phyloP scores from a whole-genome alignment of 2,888 invertebrate genomes.

The Drosophila buzzatii region DNA sequence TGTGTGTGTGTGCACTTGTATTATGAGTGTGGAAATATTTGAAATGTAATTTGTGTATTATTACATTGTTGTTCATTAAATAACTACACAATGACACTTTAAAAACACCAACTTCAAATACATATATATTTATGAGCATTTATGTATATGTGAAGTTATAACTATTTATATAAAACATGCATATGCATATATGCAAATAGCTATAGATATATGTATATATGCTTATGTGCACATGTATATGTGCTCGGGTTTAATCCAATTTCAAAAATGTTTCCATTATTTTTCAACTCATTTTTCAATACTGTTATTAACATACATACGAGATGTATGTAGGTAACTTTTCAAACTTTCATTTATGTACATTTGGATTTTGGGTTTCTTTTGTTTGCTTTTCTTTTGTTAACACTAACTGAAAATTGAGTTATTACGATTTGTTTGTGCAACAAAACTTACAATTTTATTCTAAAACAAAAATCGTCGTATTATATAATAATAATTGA shows the following conservation, averaged over 20 bases:
- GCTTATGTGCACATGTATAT: slow-evolving; percentile 18
- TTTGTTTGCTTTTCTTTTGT: neutral
- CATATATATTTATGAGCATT: neutral
- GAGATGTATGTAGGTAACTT: slow-evolving; percentile 14
- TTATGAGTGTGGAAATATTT: slow-evolving; percentile 2
- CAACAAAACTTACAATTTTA: slow-evolving; percentile 77
- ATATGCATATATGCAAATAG: slow-evolving; percentile 3
- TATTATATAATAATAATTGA: slow-evolving; percentile 71
- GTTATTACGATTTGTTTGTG: slow-evolving; percentile 63
- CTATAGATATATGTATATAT: slow-evolving; percentile 11
- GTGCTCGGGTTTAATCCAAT: slow-evolving; percentile 24
- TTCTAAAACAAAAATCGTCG: slow-evolving; percentile 71
- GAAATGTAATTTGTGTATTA: slow-evolving; percentile 10
- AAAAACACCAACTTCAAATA: slow-evolving; percentile 10
- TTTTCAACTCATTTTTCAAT: neutral
- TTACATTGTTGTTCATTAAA: slow-evolving; percentile 2
- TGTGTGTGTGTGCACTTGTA: slow-evolving; percentile 7
- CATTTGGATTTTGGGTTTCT: slow-evolving; percentile 1
- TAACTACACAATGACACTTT: slow-evolving; percentile 16
- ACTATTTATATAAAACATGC: neutral
- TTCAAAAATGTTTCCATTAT: slow-evolving; percentile 10
- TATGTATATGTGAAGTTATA: neutral
- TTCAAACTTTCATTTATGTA: slow-evolving; percentile 31
- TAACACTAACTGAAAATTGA: slow-evolving; percentile 36
- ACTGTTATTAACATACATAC: slow-evolving; percentile 43